These are phyloP conservation scores for Drosophila glabriapex DNA, from an alignment of 2,888 invertebrate species.

Conservation along the genomic window DNA sequence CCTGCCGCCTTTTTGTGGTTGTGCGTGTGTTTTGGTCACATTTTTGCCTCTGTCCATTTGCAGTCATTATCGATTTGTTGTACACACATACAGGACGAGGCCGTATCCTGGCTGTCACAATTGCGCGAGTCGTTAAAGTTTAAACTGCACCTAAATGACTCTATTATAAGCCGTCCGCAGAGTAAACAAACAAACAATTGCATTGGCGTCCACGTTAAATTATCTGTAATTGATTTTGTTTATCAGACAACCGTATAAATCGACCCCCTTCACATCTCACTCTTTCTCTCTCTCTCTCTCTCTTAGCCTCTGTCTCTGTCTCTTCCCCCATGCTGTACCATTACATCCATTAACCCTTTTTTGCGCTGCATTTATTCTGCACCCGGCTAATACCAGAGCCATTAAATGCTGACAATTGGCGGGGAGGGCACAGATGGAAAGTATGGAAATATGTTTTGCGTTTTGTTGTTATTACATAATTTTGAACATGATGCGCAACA, in stretches of 20 bases:
- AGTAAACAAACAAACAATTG: constrained; percentile 64
- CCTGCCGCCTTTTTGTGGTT: constrained; percentile 16
- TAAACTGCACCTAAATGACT: constrained; percentile 78
- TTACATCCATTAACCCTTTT: constrained; percentile 38
- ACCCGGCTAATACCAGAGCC: constrained; percentile 27
- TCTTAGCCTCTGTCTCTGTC: neutral
- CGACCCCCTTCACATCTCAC: neutral
- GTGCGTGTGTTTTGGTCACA: constrained; percentile 33
- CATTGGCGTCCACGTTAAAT: constrained; percentile 61
- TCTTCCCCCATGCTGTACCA: neutral
- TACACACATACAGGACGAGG: constrained; percentile 7
- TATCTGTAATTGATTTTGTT: constrained; percentile 80
- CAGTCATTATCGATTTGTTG: constrained; percentile 74
- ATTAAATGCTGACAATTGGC: constrained; percentile 33
- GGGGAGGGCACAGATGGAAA: constrained; percentile 21
- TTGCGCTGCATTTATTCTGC: constrained; percentile 33
- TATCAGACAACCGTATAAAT: constrained; percentile 30
- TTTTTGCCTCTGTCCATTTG: constrained; percentile 45
- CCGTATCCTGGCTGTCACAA: constrained; percentile 38
- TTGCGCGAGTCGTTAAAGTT: constrained; percentile 64
- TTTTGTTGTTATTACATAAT: constrained; percentile 55
- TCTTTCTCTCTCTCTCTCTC: neutral
- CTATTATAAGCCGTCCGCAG: constrained; percentile 62
- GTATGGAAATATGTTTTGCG: constrained; percentile 28
- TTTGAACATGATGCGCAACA: constrained; percentile 41